Base-by-base conservation (phyloP, 2,113 vertebrate genomes). In the Paratilapia polleni region DNA sequence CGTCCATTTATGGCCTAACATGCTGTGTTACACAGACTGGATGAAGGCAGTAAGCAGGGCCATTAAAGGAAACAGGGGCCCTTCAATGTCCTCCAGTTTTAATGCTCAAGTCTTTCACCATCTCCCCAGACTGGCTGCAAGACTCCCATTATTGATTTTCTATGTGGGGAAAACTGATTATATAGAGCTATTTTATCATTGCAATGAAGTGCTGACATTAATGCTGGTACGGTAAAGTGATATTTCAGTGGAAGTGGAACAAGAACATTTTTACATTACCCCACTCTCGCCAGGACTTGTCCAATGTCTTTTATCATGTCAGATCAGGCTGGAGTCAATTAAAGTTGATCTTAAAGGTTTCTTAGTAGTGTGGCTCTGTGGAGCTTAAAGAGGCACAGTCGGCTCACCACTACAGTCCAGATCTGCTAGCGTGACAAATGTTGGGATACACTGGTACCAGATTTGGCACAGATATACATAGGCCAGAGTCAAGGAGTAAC, bases 91-190 rank as follows among this genome's bases (percentile, higher is more conserved):
- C 66, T 77, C 59, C 56, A 43, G 31, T 75, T 64, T 60, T 82
- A 74, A 84, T 77, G 54, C 47, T 41, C n/a, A 77, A 76, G 49
- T 85, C 43, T 82, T 91, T 70, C 77, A 79, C 77, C 78, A 78
- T 70, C 80, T 13, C 77, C 20, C 54, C 73, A 73, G 60, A 66
- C 41, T 38, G 68, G 9, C 64, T 34, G 52, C 56, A 36, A 10
- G 49, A 86, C 76, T 81, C 80, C 20, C 36, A 31, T 60, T 84
- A 91, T 87, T 82, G 89, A 92, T 92, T 88, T 87, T 80, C 77
- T 62, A 70, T 81, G 58, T 84, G 83, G 41, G 77, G 73, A 77
- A 76, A 85, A 83, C 38, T 77, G 84, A 90, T 84, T 80, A 80
- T 64, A 77, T 60, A 1, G 63, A 85, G 38, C 77, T 66, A 78